These are phyloP conservation scores for Gobiocypris rarus DNA, from an alignment of 2,113 vertebrate genomes.

Conservation along the genomic window DNA sequence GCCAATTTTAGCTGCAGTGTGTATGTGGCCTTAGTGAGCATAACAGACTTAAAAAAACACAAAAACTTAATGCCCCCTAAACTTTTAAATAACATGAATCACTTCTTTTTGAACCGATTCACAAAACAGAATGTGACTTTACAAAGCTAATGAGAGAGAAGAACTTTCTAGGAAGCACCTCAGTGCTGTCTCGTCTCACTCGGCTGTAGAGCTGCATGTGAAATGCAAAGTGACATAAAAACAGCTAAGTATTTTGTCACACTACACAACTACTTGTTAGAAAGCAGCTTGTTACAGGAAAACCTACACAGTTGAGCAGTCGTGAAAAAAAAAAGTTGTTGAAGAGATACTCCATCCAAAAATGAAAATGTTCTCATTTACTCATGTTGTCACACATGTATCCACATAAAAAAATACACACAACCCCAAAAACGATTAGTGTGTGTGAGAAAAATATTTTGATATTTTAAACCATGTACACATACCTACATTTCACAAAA, in stretches of 20 bases:
- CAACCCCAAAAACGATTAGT: neutral
- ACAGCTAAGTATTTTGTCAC: conserved; percentile 19
- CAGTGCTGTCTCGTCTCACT: neutral
- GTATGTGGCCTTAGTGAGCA: too few species aligned
- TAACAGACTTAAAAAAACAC: too few species aligned
- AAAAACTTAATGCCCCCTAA: too few species aligned
- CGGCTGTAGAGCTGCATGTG: neutral
- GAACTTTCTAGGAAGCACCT: neutral
- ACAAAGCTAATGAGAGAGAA: neutral
- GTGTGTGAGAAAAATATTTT: neutral
- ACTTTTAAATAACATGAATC: too few species aligned
- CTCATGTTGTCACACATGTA: neutral
- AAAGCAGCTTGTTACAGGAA: conserved; percentile 1
- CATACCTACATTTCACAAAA: neutral
- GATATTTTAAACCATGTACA: neutral
- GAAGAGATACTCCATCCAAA: neutral
- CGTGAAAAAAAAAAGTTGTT: neutral
- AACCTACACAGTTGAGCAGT: neutral
- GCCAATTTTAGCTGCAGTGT: too few species aligned
- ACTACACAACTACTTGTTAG: neutral
- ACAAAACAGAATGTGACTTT: neutral
- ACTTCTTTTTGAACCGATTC: neutral
- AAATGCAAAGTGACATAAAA: conserved; percentile 1
- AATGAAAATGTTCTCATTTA: neutral
- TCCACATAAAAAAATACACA: neutral